Conservation (phyloP, 2,888 invertebrate species). For the Neoaliturus tenellus region DNA sequence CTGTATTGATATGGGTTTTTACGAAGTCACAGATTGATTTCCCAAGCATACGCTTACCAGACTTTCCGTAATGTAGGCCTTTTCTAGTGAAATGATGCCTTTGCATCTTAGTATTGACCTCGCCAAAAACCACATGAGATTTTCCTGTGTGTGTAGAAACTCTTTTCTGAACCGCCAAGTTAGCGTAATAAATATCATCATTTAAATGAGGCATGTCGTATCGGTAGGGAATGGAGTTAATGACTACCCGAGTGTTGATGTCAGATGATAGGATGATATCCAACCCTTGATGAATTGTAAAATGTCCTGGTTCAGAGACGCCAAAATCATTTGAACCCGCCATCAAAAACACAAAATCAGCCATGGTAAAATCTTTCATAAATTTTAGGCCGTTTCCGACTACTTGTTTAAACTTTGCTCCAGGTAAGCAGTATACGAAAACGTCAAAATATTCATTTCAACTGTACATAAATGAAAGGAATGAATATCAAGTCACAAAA, state of each 20-base stretch:
- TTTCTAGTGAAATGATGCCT: not conserved
- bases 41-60: not conserved
- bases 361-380: not conserved
- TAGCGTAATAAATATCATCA: not conserved
- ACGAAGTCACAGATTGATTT: not conserved
- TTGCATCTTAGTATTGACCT: not conserved
- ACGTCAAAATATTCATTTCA: not conserved
- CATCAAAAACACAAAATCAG: constrained; percentile 29
- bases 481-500: too few species aligned
- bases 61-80: not conserved
- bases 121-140: not conserved
- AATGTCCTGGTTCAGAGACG: not conserved
- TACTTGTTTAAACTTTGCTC: constrained; percentile 18
- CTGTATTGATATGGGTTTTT: too few species aligned
- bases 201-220: not conserved
- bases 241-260: not conserved
- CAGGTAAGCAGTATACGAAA: not conserved
- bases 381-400: not conserved
- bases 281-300: not conserved
- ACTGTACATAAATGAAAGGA: too few species aligned
- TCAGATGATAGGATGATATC: not conserved
- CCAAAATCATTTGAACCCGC: not conserved
- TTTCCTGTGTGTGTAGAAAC: not conserved
- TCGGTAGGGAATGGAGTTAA: not conserved
- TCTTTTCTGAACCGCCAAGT: not conserved